Conservation (phyloP, 23 tunicate genomes). For the Diplosoma virens region DNA sequence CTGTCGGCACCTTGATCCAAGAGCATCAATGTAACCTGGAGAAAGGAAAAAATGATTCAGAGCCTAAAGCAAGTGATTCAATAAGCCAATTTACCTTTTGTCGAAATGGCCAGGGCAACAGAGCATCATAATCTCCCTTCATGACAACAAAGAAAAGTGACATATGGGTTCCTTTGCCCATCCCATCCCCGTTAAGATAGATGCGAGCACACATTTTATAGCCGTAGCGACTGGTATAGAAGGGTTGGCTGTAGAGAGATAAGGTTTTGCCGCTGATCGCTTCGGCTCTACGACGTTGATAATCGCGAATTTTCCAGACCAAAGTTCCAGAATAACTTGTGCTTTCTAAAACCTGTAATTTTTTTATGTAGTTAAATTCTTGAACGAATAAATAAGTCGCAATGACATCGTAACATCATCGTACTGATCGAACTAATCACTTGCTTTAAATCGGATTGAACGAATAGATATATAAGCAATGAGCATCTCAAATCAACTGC, state of each 20-base stretch:
- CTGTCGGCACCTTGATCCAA: constrained; percentile 79
- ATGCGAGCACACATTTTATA: constrained; percentile 94
- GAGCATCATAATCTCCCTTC: constrained; percentile 93
- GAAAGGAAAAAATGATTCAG: neutral
- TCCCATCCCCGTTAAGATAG: constrained; percentile 90
- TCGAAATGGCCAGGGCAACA: constrained; percentile 92
- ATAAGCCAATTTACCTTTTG: constrained; percentile 57
- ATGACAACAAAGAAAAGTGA: constrained; percentile 91
- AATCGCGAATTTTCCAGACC: constrained; percentile 84
- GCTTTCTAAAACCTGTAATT: constrained; percentile 77
- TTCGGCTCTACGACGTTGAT: constrained; percentile 52
- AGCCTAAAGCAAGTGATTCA: neutral
- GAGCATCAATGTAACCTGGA: constrained; percentile 87
- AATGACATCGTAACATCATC: neutral
- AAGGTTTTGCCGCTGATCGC: constrained; percentile 69
- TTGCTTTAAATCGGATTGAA: too few species aligned
- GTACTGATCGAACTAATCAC: too few species aligned
- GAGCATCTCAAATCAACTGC: too few species aligned
- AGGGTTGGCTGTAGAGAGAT: constrained; percentile 90
- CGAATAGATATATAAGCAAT: too few species aligned
- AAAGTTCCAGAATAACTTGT: constrained; percentile 71
- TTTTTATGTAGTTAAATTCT: too few species aligned
- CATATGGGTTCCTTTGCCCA: constrained; percentile 95
- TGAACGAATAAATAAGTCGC: neutral
- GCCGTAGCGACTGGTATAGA: constrained; percentile 84